Evolutionary conservation across 2,888 invertebrate genomes (phyloP).

Genomic region (Andrena fulva): DNA sequence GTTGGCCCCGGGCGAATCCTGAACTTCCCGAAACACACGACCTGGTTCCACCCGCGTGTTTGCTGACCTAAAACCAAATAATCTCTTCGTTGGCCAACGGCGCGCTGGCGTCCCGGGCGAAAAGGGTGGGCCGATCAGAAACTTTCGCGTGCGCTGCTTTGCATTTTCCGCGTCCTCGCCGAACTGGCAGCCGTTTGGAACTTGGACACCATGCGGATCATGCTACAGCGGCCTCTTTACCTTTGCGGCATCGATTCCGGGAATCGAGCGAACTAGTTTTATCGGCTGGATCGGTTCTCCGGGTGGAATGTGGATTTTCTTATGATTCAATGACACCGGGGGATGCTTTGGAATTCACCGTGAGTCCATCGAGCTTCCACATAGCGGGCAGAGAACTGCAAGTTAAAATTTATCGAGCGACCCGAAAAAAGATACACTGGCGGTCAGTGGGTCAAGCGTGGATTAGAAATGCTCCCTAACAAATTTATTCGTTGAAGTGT

Average conservation of each 20-base stretch:
- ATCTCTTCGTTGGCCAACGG: conserved; percentile 58
- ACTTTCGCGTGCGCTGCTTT: conserved; percentile 43
- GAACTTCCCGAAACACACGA: conserved; percentile 51
- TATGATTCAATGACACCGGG: neutral
- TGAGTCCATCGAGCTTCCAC: too few species aligned
- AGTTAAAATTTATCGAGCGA: too few species aligned
- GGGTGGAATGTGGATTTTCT: neutral
- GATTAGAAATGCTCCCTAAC: too few species aligned
- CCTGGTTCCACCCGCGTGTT: conserved; percentile 51
- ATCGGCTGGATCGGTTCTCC: neutral
- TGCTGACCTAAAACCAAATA: conserved; percentile 65
- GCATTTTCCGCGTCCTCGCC: conserved; percentile 31
- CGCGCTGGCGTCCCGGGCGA: conserved; percentile 27
- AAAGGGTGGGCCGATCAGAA: conserved; percentile 40
- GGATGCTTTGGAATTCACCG: neutral
- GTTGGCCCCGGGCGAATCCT: conserved; percentile 32
- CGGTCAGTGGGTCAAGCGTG: too few species aligned
- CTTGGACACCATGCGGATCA: conserved; percentile 26
- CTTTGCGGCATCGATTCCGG: conserved; percentile 16
- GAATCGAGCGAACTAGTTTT: neutral
- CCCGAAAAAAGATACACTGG: too few species aligned
- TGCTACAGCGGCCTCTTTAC: neutral
- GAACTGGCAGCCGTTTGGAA: conserved; percentile 9
- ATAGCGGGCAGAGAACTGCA: too few species aligned
- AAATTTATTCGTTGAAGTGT: too few species aligned